Evolutionary conservation across 2,888 invertebrate genomes (phyloP).

Genomic region (Empis stercorea): DNA sequence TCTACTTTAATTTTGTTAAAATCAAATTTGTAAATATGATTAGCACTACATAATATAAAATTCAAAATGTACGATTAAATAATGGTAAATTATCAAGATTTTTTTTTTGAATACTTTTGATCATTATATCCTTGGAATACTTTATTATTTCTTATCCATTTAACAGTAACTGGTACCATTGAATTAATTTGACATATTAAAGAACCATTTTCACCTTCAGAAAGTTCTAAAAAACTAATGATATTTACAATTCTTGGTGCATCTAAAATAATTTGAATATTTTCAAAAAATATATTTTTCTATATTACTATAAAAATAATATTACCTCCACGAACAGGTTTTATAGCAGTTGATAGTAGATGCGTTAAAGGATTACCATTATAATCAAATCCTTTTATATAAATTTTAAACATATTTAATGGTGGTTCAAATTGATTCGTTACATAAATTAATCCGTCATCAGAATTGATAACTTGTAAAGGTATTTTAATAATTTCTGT

Average conservation of each 20-base stretch:
- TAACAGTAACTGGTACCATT: slow-evolving; percentile 41
- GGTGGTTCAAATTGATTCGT: slow-evolving; percentile 51
- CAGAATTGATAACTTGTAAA: slow-evolving; percentile 10
- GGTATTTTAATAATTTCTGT: slow-evolving; percentile 17
- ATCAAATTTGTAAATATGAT: slow-evolving; percentile 5
- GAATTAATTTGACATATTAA: slow-evolving; percentile 49
- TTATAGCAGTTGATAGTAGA: slow-evolving; percentile 52
- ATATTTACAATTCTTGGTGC: slow-evolving; percentile 41
- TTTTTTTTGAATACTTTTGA: no score
- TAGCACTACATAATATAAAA: slow-evolving; percentile 6
- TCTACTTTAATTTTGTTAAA: slow-evolving; percentile 23
- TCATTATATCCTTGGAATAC: neutral
- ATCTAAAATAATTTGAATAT: slow-evolving; percentile 25
- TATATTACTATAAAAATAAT: no score
- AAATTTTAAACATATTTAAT: slow-evolving; percentile 50
- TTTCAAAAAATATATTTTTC: neutral
- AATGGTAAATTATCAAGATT: no score
- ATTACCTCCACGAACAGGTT: slow-evolving; percentile 21
- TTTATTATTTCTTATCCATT: slow-evolving; percentile 10
- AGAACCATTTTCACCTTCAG: slow-evolving; percentile 35
- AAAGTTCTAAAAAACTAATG: slow-evolving; percentile 24
- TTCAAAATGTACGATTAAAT: no score
- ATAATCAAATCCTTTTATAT: slow-evolving; percentile 50
- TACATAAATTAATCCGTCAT: slow-evolving; percentile 29
- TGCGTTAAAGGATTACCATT: slow-evolving; percentile 47